Conservation (phyloP, 1,140 invertebrate species). For the Papilio xuthus region DNA sequence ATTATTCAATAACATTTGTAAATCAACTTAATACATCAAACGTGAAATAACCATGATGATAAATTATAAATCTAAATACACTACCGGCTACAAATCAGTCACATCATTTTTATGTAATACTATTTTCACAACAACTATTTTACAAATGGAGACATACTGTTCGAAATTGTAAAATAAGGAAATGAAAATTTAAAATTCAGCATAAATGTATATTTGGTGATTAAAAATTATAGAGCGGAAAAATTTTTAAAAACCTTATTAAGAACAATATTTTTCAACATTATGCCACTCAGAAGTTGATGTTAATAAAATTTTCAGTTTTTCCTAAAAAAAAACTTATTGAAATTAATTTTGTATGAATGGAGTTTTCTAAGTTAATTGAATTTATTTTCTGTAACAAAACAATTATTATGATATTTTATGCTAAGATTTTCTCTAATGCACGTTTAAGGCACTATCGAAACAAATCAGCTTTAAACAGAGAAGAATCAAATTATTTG, state of each 20-base stretch:
- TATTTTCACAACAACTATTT: conserved; percentile 32
- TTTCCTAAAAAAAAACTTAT: background rate
- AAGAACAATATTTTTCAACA: background rate
- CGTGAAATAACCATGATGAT: conserved; percentile 34
- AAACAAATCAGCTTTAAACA: background rate
- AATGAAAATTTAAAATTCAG: background rate
- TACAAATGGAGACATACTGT: background rate
- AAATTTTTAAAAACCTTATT: background rate
- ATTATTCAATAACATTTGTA: conserved; percentile 50
- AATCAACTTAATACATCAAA: conserved; percentile 55
- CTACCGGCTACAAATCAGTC: conserved; percentile 37
- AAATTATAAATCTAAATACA: conserved; percentile 42
- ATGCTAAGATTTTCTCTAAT: background rate
- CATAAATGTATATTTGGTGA: background rate
- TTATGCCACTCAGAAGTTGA: background rate
- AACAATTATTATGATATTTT: background rate
- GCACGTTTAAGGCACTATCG: conserved; percentile 21
- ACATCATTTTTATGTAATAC: conserved; percentile 20
- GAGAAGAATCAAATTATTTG: background rate
- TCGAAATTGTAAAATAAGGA: conserved; percentile 7
- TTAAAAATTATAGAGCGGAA: background rate
- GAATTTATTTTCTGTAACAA: background rate
- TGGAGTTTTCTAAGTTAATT: too few species aligned
- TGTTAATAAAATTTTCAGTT: too few species aligned
- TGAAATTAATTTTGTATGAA: too few species aligned